Base-by-base conservation (phyloP, 2,888 invertebrate genomes). In the Pyrrhia umbra region DNA sequence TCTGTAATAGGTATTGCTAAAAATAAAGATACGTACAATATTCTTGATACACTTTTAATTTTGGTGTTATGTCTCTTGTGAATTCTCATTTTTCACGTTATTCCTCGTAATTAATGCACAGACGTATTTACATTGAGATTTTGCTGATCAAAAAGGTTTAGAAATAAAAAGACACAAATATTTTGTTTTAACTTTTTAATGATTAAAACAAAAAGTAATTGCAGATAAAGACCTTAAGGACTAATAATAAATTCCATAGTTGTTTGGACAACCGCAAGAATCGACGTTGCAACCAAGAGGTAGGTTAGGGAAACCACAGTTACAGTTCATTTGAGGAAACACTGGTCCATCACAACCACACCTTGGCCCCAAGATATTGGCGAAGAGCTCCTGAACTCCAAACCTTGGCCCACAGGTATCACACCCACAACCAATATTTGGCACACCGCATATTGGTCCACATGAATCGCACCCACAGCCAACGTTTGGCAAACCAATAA, bases 211-310 rank as follows among this genome's bases (percentile, higher is more conserved):
- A n/a, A 15, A 16, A 9, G 8, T 20, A 5, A 13, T 13, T 20
- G 10, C 5, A 21, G 3, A 39, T 16, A 6, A 16, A 16, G 6
- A 16, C 15, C 10, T 2, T 16, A 15, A 15, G 8, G 3, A 57
- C 75, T 71, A 85, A 68, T 71, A 85, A 69, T 68, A 81, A 21
- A 66, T 61, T 4, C 73, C 65, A 3, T 57, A 37, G 39, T 74
- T 83, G 21, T 69, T 72, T 0, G 55, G 55, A 39, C 71, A 81
- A 3, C 6, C 63, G 52, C 65, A 78, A 52, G 62, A 39, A 6
- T 68, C 54, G 2, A 77, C 85, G 50, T 84, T 84, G 0, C 88
- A 68, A 49, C 79, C 86, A 0, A 91, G 81, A 42, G 90, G 89
- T 0, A 81, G 55, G 46, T 78, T 80, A 0, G 84, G 80, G 3